Percentiles rank a stretch among this genome's conserved stretches.
Conservation (phyloP, 1,140 invertebrate species). For the Drosophila athabasca region DNA sequence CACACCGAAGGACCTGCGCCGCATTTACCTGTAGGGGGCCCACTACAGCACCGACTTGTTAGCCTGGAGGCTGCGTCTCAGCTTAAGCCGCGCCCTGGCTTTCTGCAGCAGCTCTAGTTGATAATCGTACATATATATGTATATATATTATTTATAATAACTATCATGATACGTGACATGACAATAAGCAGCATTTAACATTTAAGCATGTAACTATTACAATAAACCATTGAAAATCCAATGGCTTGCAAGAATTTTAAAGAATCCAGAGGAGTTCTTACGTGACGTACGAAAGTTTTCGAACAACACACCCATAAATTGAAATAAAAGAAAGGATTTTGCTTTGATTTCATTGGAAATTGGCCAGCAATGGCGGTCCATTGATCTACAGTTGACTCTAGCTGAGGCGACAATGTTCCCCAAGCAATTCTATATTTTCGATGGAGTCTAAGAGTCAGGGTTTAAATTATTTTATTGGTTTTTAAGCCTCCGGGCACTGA, state of each 20-base stretch:
- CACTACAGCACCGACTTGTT: conserved; percentile 14
- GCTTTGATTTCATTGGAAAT: no score
- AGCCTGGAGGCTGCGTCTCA: conserved; percentile 16
- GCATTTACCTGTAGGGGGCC: conserved; percentile 92
- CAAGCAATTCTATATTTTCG: no score
- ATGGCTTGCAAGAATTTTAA: neutral
- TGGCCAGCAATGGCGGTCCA: no score
- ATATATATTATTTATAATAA: conserved; percentile 57
- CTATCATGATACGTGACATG: conserved; percentile 69
- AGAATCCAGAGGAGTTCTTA: no score
- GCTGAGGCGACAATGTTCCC: no score
- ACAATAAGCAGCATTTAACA: conserved; percentile 66
- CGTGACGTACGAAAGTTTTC: no score
- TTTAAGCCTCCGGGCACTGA: no score
- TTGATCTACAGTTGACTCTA: no score
- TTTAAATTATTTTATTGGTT: no score
- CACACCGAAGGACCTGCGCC: conserved; percentile 92
- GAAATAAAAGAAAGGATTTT: no score
- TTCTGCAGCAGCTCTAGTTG: conserved; percentile 35
- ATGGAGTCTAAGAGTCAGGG: no score
- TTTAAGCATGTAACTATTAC: conserved; percentile 67
- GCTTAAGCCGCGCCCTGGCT: conserved; percentile 17
- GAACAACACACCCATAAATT: no score
- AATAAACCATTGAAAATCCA: conserved; percentile 53
- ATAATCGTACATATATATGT: conserved; percentile 24